Evolutionary conservation across 2,113 vertebrate species (phyloP).

Genomic region (Oncorhynchus gorbuscha): DNA sequence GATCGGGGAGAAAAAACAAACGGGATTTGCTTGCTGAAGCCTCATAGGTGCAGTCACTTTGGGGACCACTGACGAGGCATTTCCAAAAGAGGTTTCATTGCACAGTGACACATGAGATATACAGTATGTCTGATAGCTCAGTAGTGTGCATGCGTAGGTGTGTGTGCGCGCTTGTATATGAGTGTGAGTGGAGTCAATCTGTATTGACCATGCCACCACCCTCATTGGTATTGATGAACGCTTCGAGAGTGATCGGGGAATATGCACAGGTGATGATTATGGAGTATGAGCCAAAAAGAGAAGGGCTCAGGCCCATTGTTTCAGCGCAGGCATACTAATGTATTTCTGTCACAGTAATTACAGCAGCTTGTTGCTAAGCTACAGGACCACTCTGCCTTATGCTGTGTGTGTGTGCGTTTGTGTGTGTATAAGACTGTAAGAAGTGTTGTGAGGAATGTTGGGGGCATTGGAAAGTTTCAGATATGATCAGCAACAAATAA

Average conservation of each 20-base stretch:
- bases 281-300: conserved; percentile 29
- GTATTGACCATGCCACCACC: background rate
- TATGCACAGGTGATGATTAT: conserved; percentile 18
- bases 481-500: conserved; percentile 24
- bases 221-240: conserved; percentile 11
- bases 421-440: conserved; percentile 34
- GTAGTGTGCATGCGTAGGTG: background rate
- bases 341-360: conserved; percentile 60
- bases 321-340: conserved; percentile 55
- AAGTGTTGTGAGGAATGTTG: conserved; percentile 20
- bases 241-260: background rate
- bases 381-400: conserved; percentile 52
- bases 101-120: conserved; percentile 1
- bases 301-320: conserved; percentile 49
- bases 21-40: background rate
- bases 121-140: background rate
- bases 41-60: background rate
- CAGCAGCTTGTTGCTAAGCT: conserved; percentile 66
- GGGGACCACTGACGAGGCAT: background rate
- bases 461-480: conserved; percentile 14
- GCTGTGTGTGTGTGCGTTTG: conserved; percentile 34
- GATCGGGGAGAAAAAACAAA: conserved; percentile 1
- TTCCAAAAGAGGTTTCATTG: background rate
- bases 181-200: background rate
- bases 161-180: background rate